Percentiles rank a stretch among this genome's conserved stretches.
These are phyloP conservation scores for Leucosticte australis DNA, from an alignment of 2,113 vertebrate genomes.

Conservation along the genomic window DNA sequence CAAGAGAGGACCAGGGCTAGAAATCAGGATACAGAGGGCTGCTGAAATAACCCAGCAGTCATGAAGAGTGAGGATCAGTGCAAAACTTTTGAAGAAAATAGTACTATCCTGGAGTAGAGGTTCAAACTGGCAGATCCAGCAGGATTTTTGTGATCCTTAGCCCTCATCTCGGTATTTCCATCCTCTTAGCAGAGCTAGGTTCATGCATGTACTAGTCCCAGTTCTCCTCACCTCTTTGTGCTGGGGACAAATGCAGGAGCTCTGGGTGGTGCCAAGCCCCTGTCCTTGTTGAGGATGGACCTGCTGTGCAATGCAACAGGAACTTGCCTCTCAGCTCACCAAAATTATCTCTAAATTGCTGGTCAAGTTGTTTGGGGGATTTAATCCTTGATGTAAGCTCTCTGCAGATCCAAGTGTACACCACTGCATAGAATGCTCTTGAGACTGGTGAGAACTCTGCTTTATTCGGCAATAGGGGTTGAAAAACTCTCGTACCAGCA, in stretches of 20 bases:
- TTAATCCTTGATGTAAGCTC: background rate
- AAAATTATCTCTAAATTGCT: background rate
- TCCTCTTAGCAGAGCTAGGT: background rate
- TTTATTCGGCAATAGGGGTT: background rate
- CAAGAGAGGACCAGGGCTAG: background rate
- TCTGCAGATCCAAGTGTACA: background rate
- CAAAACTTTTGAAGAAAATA: background rate
- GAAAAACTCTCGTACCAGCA: background rate
- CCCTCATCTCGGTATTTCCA: background rate
- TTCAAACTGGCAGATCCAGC: background rate
- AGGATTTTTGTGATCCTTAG: background rate
- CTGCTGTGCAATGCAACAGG: background rate
- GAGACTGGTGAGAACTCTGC: background rate
- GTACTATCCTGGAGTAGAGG: background rate
- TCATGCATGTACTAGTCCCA: fast-evolving
- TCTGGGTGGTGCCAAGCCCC: background rate
- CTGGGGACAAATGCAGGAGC: background rate
- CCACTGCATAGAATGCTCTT: background rate
- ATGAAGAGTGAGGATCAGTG: background rate
- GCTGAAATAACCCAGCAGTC: background rate
- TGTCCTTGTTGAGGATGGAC: background rate
- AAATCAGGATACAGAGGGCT: background rate
- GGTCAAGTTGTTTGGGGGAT: background rate
- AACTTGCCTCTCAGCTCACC: background rate
- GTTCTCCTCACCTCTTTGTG: background rate